Base-by-base conservation (phyloP, 2,888 invertebrate species). In the Trachelus stipa region DNA sequence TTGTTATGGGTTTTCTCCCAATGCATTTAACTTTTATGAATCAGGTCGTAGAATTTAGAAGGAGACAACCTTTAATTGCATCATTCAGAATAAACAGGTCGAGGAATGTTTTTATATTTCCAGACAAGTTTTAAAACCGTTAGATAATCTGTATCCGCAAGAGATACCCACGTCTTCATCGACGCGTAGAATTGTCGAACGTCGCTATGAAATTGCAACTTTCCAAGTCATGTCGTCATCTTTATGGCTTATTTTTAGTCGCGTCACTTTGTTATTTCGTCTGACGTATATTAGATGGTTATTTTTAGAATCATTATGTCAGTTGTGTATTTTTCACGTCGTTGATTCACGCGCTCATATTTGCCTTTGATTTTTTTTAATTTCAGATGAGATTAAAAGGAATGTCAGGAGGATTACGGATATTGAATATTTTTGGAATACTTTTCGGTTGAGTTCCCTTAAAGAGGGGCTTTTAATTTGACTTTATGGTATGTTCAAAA, bases 321-420 rank as follows among this genome's bases (percentile, higher is more conserved):
- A 71, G 9, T 33, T 12, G 71, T 71, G 71, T 71, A 56, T 23
- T 23, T 69, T 71, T 31, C 71, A 34, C 71, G 71, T 71, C 71
- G 71, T 71, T 71, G 31, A 71, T 34, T 34, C 33, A 71, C 71
- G 31, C 71, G 71, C 33, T 71, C 33, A 4, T 33, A 71, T 71
- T 71, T 31, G 34, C 31, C 9, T 56, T 9, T 9, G 23, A 56
- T 23, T 56, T 56, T 37, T 40, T 56, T 37, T 56, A 23, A 56
- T 23, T 56, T 56, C 23, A 9, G 56, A 56, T 2, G 56, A 23
- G 9, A 56, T 56, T 23, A 6, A 56, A 56, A 56, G 15, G 9
- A 56, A 23, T 23, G 9, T 3, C 9, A 56, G 40, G 2, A 56
- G 56, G 23, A 23, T 56, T 56, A 56, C 56, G 56, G 56, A 56